Conservation (phyloP, 2,797 vertebrate genomes). For the Xerus rutilus region DNA sequence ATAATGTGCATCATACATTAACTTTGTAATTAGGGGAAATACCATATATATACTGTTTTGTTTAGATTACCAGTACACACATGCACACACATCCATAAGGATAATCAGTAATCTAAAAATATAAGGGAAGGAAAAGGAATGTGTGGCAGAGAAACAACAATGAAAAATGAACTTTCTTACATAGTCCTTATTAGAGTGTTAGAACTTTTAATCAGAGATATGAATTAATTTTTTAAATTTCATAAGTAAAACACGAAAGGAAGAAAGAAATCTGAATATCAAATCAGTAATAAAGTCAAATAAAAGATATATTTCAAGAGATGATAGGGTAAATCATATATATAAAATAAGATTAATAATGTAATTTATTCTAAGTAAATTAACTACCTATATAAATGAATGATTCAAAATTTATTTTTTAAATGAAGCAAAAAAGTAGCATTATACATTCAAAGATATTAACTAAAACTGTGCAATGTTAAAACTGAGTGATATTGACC, state of each 20-base stretch:
- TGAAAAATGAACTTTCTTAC: background rate
- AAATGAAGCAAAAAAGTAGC: slow-evolving; percentile 4
- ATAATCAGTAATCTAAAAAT: background rate
- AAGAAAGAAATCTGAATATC: background rate
- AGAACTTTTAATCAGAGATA: background rate
- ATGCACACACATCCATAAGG: background rate
- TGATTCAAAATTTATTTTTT: background rate
- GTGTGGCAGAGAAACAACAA: background rate
- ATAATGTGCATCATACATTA: background rate
- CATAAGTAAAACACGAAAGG: background rate
- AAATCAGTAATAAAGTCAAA: background rate
- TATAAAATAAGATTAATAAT: background rate
- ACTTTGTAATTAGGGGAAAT: background rate
- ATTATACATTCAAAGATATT: background rate
- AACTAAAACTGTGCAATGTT: background rate
- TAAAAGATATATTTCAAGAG: background rate
- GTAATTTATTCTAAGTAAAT: background rate
- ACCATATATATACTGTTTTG: background rate
- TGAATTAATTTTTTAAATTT: background rate
- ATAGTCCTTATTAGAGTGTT: background rate
- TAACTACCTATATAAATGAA: background rate
- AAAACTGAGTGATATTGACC: background rate
- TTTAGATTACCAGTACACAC: background rate
- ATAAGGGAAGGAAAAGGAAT: background rate
- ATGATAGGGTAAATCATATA: background rate